These are phyloP conservation scores for Zaprionus camerounensis DNA, from an alignment of 1,140 invertebrate species.

Conservation along the genomic window DNA sequence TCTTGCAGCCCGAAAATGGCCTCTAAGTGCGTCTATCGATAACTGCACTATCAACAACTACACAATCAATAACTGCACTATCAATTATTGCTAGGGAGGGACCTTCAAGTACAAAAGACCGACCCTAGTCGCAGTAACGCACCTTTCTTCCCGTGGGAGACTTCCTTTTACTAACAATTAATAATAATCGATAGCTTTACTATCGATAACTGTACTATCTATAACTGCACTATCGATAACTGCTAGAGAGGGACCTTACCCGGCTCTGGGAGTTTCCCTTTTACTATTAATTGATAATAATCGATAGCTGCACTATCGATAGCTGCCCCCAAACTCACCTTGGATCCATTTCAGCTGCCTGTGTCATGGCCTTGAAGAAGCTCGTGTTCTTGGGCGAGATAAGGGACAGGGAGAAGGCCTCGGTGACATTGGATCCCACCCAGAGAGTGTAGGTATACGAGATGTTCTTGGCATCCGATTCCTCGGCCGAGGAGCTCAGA, in stretches of 20 bases:
- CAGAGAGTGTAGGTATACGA: constrained; percentile 93
- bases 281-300: neutral
- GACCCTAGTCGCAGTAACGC: no score
- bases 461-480: constrained; percentile 88
- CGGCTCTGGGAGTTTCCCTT: no score
- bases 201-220: no score
- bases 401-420: constrained; percentile 76
- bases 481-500: constrained; percentile 85
- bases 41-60: neutral
- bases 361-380: constrained; percentile 93
- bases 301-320: neutral
- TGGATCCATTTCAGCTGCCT: constrained; percentile 91
- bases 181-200: no score
- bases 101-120: no score
- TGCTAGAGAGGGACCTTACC: no score
- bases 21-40: neutral
- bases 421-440: constrained; percentile 92
- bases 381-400: constrained; percentile 83
- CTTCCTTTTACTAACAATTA: no score
- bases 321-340: constrained; percentile 59
- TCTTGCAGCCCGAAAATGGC: no score
- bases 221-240: no score
- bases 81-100: no score
- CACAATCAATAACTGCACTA: no score
- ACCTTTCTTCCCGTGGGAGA: no score